A percentile compares a stretch with the other conserved stretches of the same genome.
These are phyloP conservation scores for Drosophila paulistorum DNA, from an alignment of 1,140 invertebrate genomes.

Conservation along the genomic window DNA sequence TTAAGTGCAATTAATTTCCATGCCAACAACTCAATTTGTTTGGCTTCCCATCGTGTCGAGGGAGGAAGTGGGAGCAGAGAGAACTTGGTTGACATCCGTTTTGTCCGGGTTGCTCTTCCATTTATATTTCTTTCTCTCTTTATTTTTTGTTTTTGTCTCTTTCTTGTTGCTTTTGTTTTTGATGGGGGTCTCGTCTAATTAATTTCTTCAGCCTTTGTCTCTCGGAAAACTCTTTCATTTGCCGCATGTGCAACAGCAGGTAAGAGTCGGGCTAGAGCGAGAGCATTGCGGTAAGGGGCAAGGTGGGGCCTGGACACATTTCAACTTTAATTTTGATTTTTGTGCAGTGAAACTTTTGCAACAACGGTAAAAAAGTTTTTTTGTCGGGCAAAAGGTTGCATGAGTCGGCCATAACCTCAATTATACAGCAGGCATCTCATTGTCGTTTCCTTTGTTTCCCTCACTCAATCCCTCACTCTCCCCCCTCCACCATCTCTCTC, in stretches of 20 bases:
- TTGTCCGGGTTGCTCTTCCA: background rate
- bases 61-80: too few species aligned
- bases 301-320: constrained; percentile 46
- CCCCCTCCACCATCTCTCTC: background rate
- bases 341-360: constrained; percentile 28
- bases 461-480: background rate
- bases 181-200: constrained; percentile 36
- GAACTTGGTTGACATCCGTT: constrained; percentile 5
- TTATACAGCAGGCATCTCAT: constrained; percentile 62
- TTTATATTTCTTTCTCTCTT: constrained; percentile 12
- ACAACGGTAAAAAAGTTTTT: constrained; percentile 26
- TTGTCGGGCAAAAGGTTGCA: constrained; percentile 39
- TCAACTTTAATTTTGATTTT: constrained; percentile 52
- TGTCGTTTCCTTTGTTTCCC: constrained; percentile 21
- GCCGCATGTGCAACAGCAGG: constrained; percentile 37
- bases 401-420: constrained; percentile 60
- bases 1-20: constrained; percentile 71
- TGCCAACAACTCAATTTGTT: constrained; percentile 66
- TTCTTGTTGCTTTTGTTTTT: constrained; percentile 40
- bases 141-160: background rate
- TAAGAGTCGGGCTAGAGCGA: background rate
- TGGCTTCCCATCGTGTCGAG: constrained; percentile 20
- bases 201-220: constrained; percentile 57
- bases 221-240: constrained; percentile 35
- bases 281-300: background rate